Evolutionary conservation across 2,888 invertebrate species (phyloP).

Genomic region (Lamellibrachia columna): DNA sequence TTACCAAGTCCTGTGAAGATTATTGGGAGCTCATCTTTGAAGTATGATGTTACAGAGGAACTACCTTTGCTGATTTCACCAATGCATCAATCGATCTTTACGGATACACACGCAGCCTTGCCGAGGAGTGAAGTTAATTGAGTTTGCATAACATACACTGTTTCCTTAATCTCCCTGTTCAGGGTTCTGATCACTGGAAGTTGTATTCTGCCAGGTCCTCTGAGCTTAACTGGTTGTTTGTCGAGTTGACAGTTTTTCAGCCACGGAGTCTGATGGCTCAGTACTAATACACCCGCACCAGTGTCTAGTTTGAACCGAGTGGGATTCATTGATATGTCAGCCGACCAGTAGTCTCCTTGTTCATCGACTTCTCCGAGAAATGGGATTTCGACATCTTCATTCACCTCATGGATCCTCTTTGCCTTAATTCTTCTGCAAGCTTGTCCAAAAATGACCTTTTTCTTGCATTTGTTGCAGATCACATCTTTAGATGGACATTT

Average conservation of each 20-base stretch:
- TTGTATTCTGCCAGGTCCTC: background rate
- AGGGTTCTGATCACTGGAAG: background rate
- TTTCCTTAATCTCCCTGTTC: constrained; percentile 14
- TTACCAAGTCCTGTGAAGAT: background rate
- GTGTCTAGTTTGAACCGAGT: constrained; percentile 41
- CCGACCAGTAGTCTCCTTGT: background rate
- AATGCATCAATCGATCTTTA: constrained; percentile 7
- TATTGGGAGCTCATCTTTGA: background rate
- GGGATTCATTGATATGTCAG: constrained; percentile 28
- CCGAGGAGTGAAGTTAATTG: background rate
- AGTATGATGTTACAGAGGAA: background rate
- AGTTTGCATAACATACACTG: constrained; percentile 20
- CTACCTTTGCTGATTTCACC: background rate
- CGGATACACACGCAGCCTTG: background rate
- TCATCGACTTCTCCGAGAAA: background rate
- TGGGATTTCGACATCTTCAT: no score
- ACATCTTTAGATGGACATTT: no score
- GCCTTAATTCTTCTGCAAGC: no score
- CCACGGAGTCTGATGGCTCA: constrained; percentile 14
- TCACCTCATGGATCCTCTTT: no score
- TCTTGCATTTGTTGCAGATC: no score
- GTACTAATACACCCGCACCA: constrained; percentile 36
- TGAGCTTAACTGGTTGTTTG: background rate
- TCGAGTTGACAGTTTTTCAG: background rate
- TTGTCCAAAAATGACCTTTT: no score